Conservation (phyloP, 2,888 invertebrate species). For the Thecophora atra region DNA sequence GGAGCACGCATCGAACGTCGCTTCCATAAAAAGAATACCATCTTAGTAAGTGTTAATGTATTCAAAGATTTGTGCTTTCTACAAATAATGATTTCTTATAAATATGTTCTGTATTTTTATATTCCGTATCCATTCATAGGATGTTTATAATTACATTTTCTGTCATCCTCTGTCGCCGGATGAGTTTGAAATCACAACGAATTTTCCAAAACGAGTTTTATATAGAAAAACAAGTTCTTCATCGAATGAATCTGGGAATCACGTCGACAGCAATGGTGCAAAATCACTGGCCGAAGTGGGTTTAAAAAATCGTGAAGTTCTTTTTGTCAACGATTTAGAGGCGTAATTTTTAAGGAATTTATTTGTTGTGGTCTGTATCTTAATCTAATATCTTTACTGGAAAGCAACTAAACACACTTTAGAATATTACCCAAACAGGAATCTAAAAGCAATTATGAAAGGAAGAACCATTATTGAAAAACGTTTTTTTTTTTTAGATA, state of each 20-base stretch:
- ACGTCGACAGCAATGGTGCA: constrained; percentile 45
- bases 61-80: neutral
- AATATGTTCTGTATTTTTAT: constrained; percentile 5
- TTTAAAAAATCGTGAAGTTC: constrained; percentile 87
- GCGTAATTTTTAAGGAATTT: constrained; percentile 66
- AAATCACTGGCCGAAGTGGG: constrained; percentile 74
- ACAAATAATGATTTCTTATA: neutral
- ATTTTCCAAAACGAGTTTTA: constrained; percentile 90
- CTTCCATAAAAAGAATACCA: constrained; percentile 81
- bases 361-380: neutral
- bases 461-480: neutral
- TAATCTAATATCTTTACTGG: neutral
- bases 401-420: neutral
- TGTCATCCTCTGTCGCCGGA: constrained; percentile 93
- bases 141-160: constrained; percentile 93
- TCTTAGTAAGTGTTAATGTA: constrained; percentile 72
- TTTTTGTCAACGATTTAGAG: constrained; percentile 94
- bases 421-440: neutral
- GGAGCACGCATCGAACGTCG: constrained; percentile 89
- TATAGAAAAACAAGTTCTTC: constrained; percentile 61
- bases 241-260: constrained; percentile 19
- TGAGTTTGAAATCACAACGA: constrained; percentile 94
- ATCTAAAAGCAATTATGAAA: neutral
- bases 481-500: neutral
- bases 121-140: constrained; percentile 70